A percentile compares a stretch with the other conserved stretches of the same genome.
Evolutionary conservation across 2,113 vertebrate species (phyloP).

Genomic region (Rhinopomastus cyanomelas): DNA sequence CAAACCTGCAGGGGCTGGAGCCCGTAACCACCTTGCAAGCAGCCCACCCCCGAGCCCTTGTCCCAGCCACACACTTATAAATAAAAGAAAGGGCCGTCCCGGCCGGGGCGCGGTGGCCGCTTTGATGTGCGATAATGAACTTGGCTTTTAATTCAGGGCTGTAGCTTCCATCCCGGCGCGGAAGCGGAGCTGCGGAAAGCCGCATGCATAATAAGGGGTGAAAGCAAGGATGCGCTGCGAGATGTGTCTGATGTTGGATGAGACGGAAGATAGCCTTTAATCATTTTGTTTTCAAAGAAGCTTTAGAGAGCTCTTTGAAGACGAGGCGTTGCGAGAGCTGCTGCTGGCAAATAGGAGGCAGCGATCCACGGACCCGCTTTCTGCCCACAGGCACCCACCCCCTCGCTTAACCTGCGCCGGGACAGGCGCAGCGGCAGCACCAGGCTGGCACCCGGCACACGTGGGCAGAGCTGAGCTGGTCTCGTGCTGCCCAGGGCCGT

Average conservation of each 20-base stretch:
- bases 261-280: conserved; percentile 70
- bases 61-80: background rate
- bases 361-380: background rate
- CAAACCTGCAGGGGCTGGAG: fast-evolving
- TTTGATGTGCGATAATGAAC: conserved; percentile 39
- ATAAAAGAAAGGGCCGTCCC: background rate
- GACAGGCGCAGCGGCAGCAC: background rate
- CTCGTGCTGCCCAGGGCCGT: background rate
- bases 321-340: conserved; percentile 22
- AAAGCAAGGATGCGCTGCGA: conserved; percentile 31
- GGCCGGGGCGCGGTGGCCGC: background rate
- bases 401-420: background rate
- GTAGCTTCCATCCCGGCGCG: background rate
- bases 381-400: background rate
- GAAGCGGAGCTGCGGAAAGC: conserved; percentile 31
- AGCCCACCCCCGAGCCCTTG: too few species aligned
- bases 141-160: conserved; percentile 29
- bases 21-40: background rate
- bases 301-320: conserved; percentile 69
- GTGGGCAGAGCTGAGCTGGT: background rate
- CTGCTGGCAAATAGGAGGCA: conserved; percentile 13
- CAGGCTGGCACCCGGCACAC: fast-evolving
- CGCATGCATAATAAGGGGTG: conserved; percentile 60
- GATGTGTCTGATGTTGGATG: conserved; percentile 72
- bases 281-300: conserved; percentile 74